Evolutionary conservation across 2,797 vertebrate genomes (phyloP).

Genomic region (Ispidina lecontei): DNA sequence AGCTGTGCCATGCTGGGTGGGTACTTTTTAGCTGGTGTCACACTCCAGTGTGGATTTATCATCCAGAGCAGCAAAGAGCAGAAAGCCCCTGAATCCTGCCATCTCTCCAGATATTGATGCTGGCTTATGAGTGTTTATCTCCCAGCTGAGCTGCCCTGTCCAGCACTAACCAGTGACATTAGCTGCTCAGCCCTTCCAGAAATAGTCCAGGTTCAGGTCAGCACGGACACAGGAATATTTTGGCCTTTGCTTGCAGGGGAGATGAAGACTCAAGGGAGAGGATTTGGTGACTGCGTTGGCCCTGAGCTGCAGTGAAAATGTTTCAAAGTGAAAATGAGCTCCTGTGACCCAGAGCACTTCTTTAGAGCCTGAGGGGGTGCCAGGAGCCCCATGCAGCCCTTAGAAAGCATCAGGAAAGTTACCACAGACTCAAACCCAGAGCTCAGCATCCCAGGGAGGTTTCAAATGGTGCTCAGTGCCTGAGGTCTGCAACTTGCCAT

Average conservation of each 20-base stretch:
- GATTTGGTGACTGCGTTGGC: fast-evolving
- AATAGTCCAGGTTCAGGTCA: neutral
- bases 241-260: neutral
- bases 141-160: neutral
- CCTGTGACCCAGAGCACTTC: neutral
- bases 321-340: neutral
- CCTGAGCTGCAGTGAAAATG: neutral
- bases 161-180: neutral
- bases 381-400: neutral
- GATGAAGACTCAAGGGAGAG: neutral
- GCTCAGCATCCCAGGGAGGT: neutral
- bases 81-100: neutral
- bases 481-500: neutral
- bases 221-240: neutral
- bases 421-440: fast-evolving
- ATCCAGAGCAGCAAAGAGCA: neutral
- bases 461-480: neutral
- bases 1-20: neutral
- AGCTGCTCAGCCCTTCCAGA: neutral
- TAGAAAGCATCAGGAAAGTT: fast-evolving
- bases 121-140: neutral
- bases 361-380: neutral
- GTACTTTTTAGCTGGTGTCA: neutral
- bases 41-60: neutral
- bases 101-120: neutral